Base-by-base conservation (phyloP, 2,113 vertebrate species). In the Chinchilla lanigera region DNA sequence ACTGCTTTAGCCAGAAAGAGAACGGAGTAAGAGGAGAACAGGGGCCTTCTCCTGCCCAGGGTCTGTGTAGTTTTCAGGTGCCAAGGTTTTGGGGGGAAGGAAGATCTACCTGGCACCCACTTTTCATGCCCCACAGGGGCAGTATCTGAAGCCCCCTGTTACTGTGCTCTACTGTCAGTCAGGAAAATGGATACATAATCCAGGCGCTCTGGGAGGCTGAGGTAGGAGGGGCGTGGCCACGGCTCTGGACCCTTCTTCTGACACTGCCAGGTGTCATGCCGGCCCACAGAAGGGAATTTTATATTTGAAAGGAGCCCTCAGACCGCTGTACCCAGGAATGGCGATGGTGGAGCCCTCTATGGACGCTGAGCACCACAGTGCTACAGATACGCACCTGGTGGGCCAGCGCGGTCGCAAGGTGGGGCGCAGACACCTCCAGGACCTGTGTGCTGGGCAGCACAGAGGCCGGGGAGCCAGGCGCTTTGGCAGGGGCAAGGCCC, bases 401-500 rank as follows among this genome's bases (percentile, higher is more conserved):
- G 50, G 33, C 3, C 19, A 50, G 44, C 28, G 28, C 47, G 14
- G 44, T 30, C 44, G 20, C 44, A 1, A 44, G 2, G 0, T 9
- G 44, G n/a, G 19, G 13, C 28, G 33, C 5, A 5, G 78, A 56
- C 0, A 38, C 33, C 35, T 0, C 1, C 4, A 24, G 83, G 12
- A 13, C 38, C 3, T 11, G 9, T 1, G 0, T 24, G 1, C 7
- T 30, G 0, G 11, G 56, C 0, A 1, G 11, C 9, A 9, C 12
- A 5, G 30, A 13, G 63, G 33, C 50, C 41, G 8, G 0, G 0
- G 14, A 78, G 20, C 5, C 3, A 0, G 1, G 9, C 5, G n/a
- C 38, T 16, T 9, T 3, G 33, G 14, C 80, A 61, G 28, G 1
- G 26, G 22, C 77, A 0, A 4, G 19, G 17, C 61, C 52, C 19